Evolutionary conservation across 2,888 invertebrate genomes (phyloP).

Genomic region (Lomographa bimaculata): DNA sequence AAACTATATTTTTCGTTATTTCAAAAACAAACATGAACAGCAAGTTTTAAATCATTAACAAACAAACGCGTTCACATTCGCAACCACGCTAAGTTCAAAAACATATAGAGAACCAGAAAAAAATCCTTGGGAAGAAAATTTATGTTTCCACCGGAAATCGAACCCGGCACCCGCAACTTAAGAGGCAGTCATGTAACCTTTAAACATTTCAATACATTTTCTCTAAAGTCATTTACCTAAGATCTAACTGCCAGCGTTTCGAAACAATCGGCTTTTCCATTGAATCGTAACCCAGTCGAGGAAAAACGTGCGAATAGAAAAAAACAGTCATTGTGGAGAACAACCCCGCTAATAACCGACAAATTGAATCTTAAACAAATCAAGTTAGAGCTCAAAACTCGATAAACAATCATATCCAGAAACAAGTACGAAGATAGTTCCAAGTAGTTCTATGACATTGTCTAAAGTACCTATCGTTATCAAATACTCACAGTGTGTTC

Average conservation of each 20-base stretch:
- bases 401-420: neutral
- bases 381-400: constrained; percentile 3
- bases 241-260: constrained; percentile 45
- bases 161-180: too few species aligned
- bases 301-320: constrained; percentile 78
- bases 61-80: too few species aligned
- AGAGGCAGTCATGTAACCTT: too few species aligned
- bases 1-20: too few species aligned
- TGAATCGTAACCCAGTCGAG: constrained; percentile 72
- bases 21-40: too few species aligned
- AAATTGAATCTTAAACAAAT: constrained; percentile 12
- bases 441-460: constrained; percentile 47
- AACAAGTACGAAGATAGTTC: neutral
- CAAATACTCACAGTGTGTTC: constrained; percentile 22
- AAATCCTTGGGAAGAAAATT: too few species aligned
- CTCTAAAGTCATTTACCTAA: constrained; percentile 15
- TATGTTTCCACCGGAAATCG: too few species aligned
- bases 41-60: too few species aligned
- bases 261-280: constrained; percentile 63
- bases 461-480: constrained; percentile 39
- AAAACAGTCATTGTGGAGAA: constrained; percentile 69
- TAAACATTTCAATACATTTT: neutral
- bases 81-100: too few species aligned
- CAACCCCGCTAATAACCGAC: constrained; percentile 6
- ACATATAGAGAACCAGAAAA: too few species aligned